phyloP scores from a whole-genome alignment of 2,888 invertebrate species.

The Drosophila bunnanda region DNA sequence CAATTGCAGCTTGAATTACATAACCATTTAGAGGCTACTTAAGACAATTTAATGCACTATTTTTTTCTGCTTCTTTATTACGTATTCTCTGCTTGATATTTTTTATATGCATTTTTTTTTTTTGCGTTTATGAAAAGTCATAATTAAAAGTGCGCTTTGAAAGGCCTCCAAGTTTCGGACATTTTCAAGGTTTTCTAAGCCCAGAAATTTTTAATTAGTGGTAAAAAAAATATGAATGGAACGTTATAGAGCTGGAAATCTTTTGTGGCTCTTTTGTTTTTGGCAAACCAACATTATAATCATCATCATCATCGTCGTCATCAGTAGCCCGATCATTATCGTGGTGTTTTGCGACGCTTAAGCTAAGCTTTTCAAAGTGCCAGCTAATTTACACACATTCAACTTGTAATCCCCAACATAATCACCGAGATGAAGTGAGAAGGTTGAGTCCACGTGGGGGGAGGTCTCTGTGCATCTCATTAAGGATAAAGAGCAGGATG shows the following conservation, averaged over 20 bases:
- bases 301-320: conserved; percentile 6
- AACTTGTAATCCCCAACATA: conserved; percentile 43
- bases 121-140: conserved; percentile 40
- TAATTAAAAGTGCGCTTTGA: conserved; percentile 63
- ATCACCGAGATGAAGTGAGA: conserved; percentile 32
- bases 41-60: conserved; percentile 34
- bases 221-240: conserved; percentile 22
- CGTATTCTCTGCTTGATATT: conserved; percentile 4
- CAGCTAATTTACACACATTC: conserved; percentile 68
- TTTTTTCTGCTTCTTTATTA: conserved; percentile 15
- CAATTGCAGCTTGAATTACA: conserved; percentile 62
- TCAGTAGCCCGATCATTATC: conserved; percentile 21
- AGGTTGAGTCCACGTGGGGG: conserved; percentile 12
- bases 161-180: conserved; percentile 40
- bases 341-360: conserved; percentile 12
- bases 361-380: conserved; percentile 43
- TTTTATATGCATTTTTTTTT: background rate
- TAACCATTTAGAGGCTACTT: conserved; percentile 54
- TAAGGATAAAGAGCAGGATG: conserved; percentile 43
- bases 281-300: conserved; percentile 10
- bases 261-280: conserved; percentile 50
- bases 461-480: conserved; percentile 42
- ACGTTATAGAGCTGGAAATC: conserved; percentile 21
- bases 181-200: conserved; percentile 57
- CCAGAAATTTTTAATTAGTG: conserved; percentile 52